Conservation (phyloP, 2,797 vertebrate species). For the Clarias platycephalus region DNA sequence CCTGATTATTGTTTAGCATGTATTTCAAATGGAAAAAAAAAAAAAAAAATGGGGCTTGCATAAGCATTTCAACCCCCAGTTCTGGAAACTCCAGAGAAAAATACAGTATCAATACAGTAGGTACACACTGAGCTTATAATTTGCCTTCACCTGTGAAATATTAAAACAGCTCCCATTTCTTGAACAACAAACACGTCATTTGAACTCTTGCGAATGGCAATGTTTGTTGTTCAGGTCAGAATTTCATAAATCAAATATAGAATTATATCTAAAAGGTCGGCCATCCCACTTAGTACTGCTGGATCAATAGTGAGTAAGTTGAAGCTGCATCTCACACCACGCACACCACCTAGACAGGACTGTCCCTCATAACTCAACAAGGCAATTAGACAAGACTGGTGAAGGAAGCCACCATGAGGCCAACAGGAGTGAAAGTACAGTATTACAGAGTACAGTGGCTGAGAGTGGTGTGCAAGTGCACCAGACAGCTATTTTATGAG, state of each 20-base stretch:
- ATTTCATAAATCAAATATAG: neutral
- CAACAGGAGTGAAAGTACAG: neutral
- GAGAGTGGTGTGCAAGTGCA: neutral
- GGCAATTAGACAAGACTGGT: neutral
- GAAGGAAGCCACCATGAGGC: no score
- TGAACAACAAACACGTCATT: neutral
- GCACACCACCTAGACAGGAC: neutral
- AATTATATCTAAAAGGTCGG: neutral
- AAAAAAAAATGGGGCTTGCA: neutral
- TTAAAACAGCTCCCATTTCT: neutral
- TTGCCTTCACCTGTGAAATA: neutral
- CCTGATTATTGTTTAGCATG: neutral
- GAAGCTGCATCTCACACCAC: neutral
- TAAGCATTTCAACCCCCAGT: neutral
- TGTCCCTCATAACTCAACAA: neutral
- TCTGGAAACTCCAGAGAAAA: neutral
- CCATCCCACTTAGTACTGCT: neutral
- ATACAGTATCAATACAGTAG: neutral
- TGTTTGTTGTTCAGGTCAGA: neutral
- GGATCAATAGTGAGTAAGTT: neutral
- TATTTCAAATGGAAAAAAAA: neutral
- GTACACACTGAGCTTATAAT: neutral
- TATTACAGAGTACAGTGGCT: neutral
- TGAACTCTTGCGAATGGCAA: neutral
- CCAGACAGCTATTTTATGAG: neutral